Evolutionary conservation across 2,888 invertebrate genomes (phyloP).

Genomic region (Ophioninae sp.): DNA sequence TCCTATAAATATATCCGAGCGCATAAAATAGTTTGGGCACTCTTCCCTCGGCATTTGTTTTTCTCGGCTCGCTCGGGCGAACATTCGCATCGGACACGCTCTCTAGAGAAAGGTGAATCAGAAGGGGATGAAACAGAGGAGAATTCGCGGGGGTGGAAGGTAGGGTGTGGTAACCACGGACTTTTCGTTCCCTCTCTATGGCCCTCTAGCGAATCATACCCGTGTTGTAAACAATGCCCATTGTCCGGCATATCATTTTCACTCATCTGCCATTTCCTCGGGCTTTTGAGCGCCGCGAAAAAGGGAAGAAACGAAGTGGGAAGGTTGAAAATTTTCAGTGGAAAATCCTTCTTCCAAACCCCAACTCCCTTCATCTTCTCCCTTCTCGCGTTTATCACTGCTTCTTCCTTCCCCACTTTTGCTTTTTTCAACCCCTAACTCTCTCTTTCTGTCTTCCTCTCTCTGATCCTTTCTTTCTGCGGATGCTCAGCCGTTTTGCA

Average conservation of each 20-base stretch:
- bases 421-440: neutral
- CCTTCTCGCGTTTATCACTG: neutral
- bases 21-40: neutral
- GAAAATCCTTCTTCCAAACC: constrained; percentile 38
- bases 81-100: constrained; percentile 16
- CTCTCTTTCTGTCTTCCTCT: constrained; percentile 17
- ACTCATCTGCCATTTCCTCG: constrained; percentile 75
- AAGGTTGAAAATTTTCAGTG: constrained; percentile 63
- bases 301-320: constrained; percentile 54
- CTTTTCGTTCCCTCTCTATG: constrained; percentile 30
- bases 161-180: constrained; percentile 1
- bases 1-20: neutral
- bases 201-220: constrained; percentile 71
- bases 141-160: neutral
- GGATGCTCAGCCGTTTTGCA: constrained; percentile 64
- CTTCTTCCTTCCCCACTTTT: neutral
- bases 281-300: constrained; percentile 62
- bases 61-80: constrained; percentile 28
- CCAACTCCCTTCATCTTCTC: neutral
- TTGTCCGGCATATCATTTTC: constrained; percentile 79
- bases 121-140: no score
- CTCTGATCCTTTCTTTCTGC: constrained; percentile 19
- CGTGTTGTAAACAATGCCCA: constrained; percentile 75
- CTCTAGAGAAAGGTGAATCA: neutral
- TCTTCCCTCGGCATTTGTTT: neutral